phyloP scores from a whole-genome alignment of 2,113 vertebrate genomes.

The Scomber japonicus region DNA sequence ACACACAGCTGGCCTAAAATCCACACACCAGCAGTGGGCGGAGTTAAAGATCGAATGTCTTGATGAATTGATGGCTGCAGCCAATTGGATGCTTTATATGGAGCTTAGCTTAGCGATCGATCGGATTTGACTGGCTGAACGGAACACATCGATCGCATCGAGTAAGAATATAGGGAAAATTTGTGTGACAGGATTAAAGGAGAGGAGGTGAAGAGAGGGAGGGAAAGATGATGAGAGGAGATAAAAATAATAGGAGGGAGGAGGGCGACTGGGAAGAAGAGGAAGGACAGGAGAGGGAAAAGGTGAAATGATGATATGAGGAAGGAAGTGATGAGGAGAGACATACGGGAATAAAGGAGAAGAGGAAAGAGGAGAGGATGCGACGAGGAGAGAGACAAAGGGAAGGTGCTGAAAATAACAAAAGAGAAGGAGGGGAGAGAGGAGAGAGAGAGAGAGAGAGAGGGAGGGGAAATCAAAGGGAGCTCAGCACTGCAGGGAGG shows the following conservation, averaged over 20 bases:
- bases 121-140: conserved; percentile 4
- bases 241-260: neutral
- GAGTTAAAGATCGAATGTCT: conserved; percentile 24
- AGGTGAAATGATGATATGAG: neutral
- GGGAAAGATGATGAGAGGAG: neutral
- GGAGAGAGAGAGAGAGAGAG: neutral
- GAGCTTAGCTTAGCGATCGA: conserved; percentile 31
- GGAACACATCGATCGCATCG: neutral
- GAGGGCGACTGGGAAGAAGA: neutral
- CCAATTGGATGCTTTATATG: conserved; percentile 20
- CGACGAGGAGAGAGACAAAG: neutral
- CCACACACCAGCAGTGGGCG: neutral
- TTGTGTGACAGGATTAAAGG: neutral
- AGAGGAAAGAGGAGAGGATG: neutral
- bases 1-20: conserved; percentile 29
- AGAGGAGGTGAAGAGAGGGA: neutral
- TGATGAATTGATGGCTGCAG: conserved; percentile 6
- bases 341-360: conserved; percentile 1
- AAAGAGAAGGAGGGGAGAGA: neutral
- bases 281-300: neutral
- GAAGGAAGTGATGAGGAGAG: conserved; percentile 5
- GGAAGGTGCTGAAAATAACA: too few relatives aligned
- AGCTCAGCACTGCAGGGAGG: conserved; percentile 62
- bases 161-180: neutral
- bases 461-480: conserved; percentile 62